Evolutionary conservation across 2,888 invertebrate genomes (phyloP), one percentile per base, ranked within the genome.

Genomic region (Agrochola circellaris): DNA sequence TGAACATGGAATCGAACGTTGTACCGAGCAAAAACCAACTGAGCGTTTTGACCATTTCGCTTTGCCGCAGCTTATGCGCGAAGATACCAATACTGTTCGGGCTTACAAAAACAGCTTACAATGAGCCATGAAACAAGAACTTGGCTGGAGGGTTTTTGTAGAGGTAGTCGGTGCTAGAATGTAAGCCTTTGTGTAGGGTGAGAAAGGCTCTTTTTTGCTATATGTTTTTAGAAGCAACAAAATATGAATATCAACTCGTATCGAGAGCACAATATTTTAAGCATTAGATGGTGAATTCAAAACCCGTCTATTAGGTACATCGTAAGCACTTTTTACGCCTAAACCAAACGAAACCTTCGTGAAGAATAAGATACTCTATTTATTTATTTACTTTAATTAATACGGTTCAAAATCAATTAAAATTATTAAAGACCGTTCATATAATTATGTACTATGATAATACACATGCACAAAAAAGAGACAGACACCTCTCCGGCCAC

Each of bases 11-110:
- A 79, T 88, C 78, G 82, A 87, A 88, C 78, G 77, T 70, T 69
- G 79, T 74, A 86, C 85, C 72, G 79, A 48, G 74, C 88, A 91
- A 91, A 92, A 91, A 92, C 87, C 82, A 86, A 88, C 87, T 70
- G 82, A 79, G 71, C 82, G 69, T 81, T 84, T 74, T 48, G 67
- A 84, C 83, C 88, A 82, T 79, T 72, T 67, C 73, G 86, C 82
- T 72, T 73, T 60, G 87, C 86, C 85, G 73, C 86, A 82, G 73
- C 84, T 83, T 85, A 81, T 81, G 84, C 71, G 79, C 45, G 62
- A 79, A 82, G 65, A 81, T 84, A 81, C 78, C 84, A 84, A 84
- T 87, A 84, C 70, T 86, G 82, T 81, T 81, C 79, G 15, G 54
- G 17, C 51, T 54, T 9, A 82, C 81, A 89, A 89, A 89, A 89